Percentiles rank a stretch among this genome's conserved stretches.
Conservation (phyloP, 2,797 vertebrate species). For the Esox masquinongy region DNA sequence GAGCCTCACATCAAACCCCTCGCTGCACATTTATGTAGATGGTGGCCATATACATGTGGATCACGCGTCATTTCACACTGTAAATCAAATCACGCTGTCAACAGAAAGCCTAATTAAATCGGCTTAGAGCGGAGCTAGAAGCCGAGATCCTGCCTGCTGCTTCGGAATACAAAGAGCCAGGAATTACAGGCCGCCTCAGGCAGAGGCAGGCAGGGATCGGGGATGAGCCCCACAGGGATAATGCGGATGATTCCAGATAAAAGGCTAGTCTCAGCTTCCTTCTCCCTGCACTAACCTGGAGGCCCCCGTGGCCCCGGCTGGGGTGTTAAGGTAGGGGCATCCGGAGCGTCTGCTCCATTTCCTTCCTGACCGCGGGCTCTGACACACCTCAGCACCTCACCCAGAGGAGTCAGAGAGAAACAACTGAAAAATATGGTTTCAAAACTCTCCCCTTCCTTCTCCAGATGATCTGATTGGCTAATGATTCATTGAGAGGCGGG, state of each 20-base stretch:
- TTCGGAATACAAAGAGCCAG: slow-evolving; percentile 51
- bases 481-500: slow-evolving; percentile 48
- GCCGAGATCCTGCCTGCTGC: slow-evolving; percentile 35
- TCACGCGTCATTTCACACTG: slow-evolving; percentile 39
- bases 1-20: slow-evolving; percentile 15
- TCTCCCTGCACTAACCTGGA: slow-evolving; percentile 42
- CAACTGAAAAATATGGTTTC: too few species aligned
- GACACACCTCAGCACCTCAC: slow-evolving; percentile 29
- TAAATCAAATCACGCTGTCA: slow-evolving; percentile 53
- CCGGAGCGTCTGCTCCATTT: slow-evolving; percentile 8
- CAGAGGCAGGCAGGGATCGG: slow-evolving; percentile 25
- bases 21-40: slow-evolving; percentile 21
- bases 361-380: slow-evolving; percentile 34
- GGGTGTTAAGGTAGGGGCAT: slow-evolving; percentile 30
- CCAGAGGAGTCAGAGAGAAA: not conserved
- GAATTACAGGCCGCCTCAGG: slow-evolving; percentile 35
- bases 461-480: slow-evolving; percentile 37
- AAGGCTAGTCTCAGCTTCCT: slow-evolving; percentile 58
- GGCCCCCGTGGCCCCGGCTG: slow-evolving; percentile 39
- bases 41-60: slow-evolving; percentile 18
- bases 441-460: slow-evolving; percentile 19
- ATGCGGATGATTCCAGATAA: slow-evolving; percentile 64
- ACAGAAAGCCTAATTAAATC: slow-evolving; percentile 62
- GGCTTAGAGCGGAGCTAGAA: slow-evolving; percentile 22
- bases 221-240: slow-evolving; percentile 53